phyloP scores from a whole-genome alignment of 2,113 vertebrate species.

The Bostrychus sinensis region DNA sequence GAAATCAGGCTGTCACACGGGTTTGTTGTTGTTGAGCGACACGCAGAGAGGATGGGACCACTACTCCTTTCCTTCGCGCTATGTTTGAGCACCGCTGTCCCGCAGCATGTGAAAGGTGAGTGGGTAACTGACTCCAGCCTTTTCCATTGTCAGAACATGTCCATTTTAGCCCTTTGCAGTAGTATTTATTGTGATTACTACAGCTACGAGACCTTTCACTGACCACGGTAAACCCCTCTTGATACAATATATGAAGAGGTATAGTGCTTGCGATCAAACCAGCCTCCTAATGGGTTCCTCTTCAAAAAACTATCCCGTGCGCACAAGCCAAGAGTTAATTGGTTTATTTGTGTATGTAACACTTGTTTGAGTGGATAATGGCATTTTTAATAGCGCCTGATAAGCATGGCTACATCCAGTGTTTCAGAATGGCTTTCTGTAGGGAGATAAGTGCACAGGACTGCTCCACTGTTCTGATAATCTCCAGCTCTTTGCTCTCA shows the following conservation, averaged over 20 bases:
- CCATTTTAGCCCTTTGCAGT: background rate
- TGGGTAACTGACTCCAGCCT: slow-evolving; percentile 45
- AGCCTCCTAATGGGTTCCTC: slow-evolving; percentile 3
- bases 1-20: slow-evolving; percentile 52
- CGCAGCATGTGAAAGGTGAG: slow-evolving; percentile 80
- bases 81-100: slow-evolving; percentile 78
- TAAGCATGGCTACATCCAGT: background rate
- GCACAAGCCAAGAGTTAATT: slow-evolving; percentile 29
- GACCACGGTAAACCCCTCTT: background rate
- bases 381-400: background rate
- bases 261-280: background rate
- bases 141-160: slow-evolving; percentile 16
- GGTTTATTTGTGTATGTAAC: slow-evolving; percentile 13
- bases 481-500: slow-evolving; percentile 20
- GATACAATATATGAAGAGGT: background rate
- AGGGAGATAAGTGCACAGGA: slow-evolving; percentile 17
- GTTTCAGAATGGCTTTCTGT: slow-evolving; percentile 20
- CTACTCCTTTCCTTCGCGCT: slow-evolving; percentile 74
- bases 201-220: background rate
- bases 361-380: slow-evolving; percentile 39
- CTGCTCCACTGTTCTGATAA: slow-evolving; percentile 23
- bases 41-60: slow-evolving; percentile 77
- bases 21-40: slow-evolving; percentile 23
- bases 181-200: background rate
- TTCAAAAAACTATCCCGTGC: background rate